Conservation (phyloP, 2,113 vertebrate species). For the Mionectes macconnelli region DNA sequence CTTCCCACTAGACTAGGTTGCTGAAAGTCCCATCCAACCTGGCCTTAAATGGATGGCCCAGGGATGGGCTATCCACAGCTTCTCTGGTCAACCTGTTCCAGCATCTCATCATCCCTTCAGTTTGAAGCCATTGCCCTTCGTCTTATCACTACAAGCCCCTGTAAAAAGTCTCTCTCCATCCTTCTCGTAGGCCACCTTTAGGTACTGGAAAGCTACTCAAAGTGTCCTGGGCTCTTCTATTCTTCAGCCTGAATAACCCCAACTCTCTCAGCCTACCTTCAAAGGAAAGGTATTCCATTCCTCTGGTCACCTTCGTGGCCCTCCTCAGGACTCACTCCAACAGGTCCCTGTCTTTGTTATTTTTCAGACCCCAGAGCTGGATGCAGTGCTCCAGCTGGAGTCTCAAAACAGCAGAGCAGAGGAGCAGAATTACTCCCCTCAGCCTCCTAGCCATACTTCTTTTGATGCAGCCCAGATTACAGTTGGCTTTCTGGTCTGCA, state of each 20-base stretch:
- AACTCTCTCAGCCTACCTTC: neutral
- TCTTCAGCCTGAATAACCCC: neutral
- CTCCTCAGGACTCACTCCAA: neutral
- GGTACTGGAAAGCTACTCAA: neutral
- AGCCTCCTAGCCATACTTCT: neutral
- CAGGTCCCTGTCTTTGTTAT: neutral
- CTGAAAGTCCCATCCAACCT: neutral
- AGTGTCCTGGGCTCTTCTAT: rapidly evolving
- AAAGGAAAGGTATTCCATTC: neutral
- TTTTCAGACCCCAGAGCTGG: neutral
- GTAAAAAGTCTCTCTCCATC: neutral
- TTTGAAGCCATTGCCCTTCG: neutral
- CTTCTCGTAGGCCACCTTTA: neutral
- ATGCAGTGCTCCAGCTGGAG: neutral
- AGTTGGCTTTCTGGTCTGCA: neutral
- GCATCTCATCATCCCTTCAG: neutral
- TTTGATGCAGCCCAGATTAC: neutral
- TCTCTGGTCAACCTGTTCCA: neutral
- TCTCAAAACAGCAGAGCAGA: neutral
- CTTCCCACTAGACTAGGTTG: neutral
- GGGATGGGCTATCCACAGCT: neutral
- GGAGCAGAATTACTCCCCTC: neutral
- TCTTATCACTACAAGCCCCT: neutral
- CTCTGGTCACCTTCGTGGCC: neutral
- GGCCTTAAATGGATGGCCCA: neutral